Evolutionary conservation across 2,113 vertebrate species (phyloP), one percentile per base, ranked within the genome.

Genomic region (Phalacrocorax pelagicus): DNA sequence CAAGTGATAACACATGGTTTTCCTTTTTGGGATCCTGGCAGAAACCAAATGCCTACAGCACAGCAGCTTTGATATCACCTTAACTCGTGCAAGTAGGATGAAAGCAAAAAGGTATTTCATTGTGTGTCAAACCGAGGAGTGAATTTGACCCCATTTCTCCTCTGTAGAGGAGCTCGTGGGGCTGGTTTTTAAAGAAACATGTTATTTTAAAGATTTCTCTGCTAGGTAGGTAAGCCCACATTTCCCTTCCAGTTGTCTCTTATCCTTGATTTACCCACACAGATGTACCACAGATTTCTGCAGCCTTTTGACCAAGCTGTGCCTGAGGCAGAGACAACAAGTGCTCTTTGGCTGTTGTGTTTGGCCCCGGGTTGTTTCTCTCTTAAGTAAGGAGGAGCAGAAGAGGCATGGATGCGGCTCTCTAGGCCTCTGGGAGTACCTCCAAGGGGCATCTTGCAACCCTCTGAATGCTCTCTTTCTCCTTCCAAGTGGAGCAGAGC

Each of bases 1-100:
- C 13, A 65, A 71, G 11, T 15, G 61, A 49, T 47, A 88, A 81
- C 3, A 1, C 0, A 0, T 40, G 27, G 0, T 19, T 91, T 83
- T 84, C 34, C 16, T 65, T 81, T 72, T n/a, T 29, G 81, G 49
- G 77, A 79, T 67, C 17, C 47, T 74, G 52, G 24, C 29, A 86
- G 82, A 61, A 86, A 74, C 18, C 52, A 63, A 59, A 17, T 75
- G 61, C 77, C 58, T 72, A 51, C n/a, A 81, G 86, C 55, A 46
- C 58, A 55, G 57, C 22, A 75, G 44, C 46, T 85, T 66, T 42
- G 85, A 18, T 75, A 52, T 23, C 30, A 46, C 70, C 49, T 94
- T 74, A 90, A 74, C 69, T 81, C 86, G 57, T 16, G 29, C 1
- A 0, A 81, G 52, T 21, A 59, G 73, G 29, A 78, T 63, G 79